Conservation (phyloP, 2,888 invertebrate genomes). For the Diadegma fenestrale region DNA sequence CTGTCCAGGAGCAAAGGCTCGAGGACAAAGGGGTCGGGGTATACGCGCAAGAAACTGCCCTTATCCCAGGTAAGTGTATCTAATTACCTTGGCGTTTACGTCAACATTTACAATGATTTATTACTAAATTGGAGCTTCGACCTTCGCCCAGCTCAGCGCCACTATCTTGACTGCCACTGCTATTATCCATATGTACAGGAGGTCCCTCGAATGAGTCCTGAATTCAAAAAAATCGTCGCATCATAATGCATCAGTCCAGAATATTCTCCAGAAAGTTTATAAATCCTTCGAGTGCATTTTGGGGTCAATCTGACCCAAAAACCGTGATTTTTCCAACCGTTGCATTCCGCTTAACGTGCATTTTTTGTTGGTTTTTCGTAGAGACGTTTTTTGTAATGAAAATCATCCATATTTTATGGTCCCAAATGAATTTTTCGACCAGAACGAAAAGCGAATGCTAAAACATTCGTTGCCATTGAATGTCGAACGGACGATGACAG, state of each 20-base stretch:
- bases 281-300: background rate
- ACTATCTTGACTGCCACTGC: conserved; percentile 28
- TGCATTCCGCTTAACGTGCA: too few relatives aligned
- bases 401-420: too few relatives aligned
- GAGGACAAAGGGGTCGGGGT: conserved; percentile 69
- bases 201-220: background rate
- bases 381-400: too few relatives aligned
- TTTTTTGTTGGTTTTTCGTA: too few relatives aligned
- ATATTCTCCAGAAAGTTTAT: background rate
- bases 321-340: too few relatives aligned
- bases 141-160: conserved; percentile 77
- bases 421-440: too few relatives aligned
- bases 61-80: conserved; percentile 82
- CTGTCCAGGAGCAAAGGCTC: conserved; percentile 70
- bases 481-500: too few relatives aligned
- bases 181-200: conserved; percentile 51
- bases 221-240: background rate
- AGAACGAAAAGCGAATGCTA: too few relatives aligned
- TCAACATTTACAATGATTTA: conserved; percentile 84
- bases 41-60: conserved; percentile 76
- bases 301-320: too few relatives aligned
- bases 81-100: conserved; percentile 84
- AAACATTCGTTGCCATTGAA: too few relatives aligned
- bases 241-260: background rate
- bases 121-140: conserved; percentile 83